These are phyloP conservation scores for Dolichallabes microphthalmus DNA, from an alignment of 2,113 vertebrate genomes.

Conservation along the genomic window DNA sequence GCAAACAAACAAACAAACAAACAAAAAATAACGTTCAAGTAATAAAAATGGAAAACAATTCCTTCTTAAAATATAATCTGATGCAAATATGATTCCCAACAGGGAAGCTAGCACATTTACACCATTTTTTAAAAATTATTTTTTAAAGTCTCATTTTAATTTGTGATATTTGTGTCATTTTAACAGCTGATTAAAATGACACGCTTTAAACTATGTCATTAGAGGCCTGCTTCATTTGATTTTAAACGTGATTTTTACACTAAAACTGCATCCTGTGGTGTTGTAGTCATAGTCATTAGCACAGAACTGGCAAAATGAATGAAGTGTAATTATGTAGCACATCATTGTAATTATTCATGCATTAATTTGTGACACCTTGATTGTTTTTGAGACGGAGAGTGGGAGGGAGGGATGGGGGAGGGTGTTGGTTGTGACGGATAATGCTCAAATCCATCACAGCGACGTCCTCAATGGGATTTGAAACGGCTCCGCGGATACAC, in stretches of 20 bases:
- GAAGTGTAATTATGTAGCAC: slow-evolving; percentile 23
- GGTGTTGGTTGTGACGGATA: not conserved
- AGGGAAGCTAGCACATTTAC: not conserved
- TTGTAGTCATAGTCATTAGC: not conserved
- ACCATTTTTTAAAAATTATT: not conserved
- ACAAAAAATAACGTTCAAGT: too few species aligned
- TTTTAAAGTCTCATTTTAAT: too few species aligned
- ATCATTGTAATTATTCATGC: slow-evolving; percentile 16
- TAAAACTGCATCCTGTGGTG: not conserved
- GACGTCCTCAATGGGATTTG: not conserved
- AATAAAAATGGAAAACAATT: too few species aligned
- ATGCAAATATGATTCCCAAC: not conserved
- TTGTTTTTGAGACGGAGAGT: not conserved
- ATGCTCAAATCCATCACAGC: not conserved
- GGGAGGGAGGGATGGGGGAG: not conserved
- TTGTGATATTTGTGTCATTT: not conserved
- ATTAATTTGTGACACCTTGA: slow-evolving; percentile 14
- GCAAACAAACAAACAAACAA: too few species aligned
- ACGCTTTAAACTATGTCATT: not conserved
- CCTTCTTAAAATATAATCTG: too few species aligned
- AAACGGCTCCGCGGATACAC: too few species aligned
- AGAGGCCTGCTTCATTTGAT: not conserved
- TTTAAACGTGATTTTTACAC: not conserved
- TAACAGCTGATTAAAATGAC: not conserved
- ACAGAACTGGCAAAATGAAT: slow-evolving; percentile 14